phyloP scores from a whole-genome alignment of 2,888 invertebrate genomes.

The Cataglyphis altisquamis region DNA sequence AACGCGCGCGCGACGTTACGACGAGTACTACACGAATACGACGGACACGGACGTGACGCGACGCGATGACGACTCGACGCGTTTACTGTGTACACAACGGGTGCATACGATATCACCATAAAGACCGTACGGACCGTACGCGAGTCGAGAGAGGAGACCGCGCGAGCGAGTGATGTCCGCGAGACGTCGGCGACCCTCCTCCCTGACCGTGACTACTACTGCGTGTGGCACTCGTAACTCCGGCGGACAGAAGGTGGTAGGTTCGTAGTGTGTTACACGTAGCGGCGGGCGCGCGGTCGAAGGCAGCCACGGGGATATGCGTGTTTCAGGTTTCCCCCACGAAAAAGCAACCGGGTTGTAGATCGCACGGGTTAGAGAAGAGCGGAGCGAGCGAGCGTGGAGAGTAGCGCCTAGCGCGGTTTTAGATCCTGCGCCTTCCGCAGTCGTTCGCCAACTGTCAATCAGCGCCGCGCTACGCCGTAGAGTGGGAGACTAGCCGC shows the following conservation, averaged over 20 bases:
- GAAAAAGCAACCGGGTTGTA: slow-evolving; percentile 74
- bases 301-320: slow-evolving; percentile 72
- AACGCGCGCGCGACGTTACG: slow-evolving; percentile 28
- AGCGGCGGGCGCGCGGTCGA: slow-evolving; percentile 67
- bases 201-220: slow-evolving; percentile 75
- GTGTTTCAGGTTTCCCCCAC: slow-evolving; percentile 76
- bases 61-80: slow-evolving; percentile 64
- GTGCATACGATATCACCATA: not conserved
- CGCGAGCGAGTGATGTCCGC: slow-evolving; percentile 74
- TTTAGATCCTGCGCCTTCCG: slow-evolving; percentile 89
- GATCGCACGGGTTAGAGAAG: slow-evolving; percentile 72
- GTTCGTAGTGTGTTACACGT: slow-evolving; percentile 67
- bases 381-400: slow-evolving; percentile 82
- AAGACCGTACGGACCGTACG: slow-evolving; percentile 62
- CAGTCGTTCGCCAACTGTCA: slow-evolving; percentile 90
- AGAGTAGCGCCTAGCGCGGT: slow-evolving; percentile 84
- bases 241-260: slow-evolving; percentile 73
- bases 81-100: slow-evolving; percentile 72
- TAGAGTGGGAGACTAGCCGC: slow-evolving; percentile 88
- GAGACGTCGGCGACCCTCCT: slow-evolving; percentile 75
- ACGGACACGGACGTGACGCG: slow-evolving; percentile 54
- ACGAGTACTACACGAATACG: not conserved
- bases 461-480: slow-evolving; percentile 87
- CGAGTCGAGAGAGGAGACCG: slow-evolving; percentile 70
- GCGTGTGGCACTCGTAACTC: slow-evolving; percentile 77